Percentiles rank a stretch among this genome's conserved stretches.
Conservation (phyloP, 2,797 vertebrate species). For the Darevskia nairensis region DNA sequence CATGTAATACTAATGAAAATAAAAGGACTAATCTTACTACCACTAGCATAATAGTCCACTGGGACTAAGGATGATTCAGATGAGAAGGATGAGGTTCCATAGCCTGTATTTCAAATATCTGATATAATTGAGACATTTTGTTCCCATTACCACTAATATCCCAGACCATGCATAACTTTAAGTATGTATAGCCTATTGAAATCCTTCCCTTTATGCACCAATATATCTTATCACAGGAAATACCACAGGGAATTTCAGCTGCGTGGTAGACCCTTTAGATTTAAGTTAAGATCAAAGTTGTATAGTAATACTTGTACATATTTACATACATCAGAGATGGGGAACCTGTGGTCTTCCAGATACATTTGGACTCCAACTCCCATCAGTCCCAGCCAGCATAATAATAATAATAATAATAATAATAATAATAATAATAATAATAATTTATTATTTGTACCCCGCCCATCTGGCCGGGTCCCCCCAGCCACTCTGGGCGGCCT, state of each 20-base stretch:
- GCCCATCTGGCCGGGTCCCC: too few species aligned
- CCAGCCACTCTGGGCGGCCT: too few species aligned
- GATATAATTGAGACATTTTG: conserved; percentile 25
- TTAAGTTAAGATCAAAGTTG: not conserved
- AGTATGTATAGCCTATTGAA: not conserved
- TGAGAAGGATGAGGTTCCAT: conserved; percentile 58
- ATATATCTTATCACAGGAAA: not conserved
- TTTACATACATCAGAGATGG: not conserved
- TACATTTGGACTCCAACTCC: too few species aligned
- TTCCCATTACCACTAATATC: conserved; percentile 25
- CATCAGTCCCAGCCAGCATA: too few species aligned
- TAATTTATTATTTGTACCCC: too few species aligned
- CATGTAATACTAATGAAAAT: conserved; percentile 68
- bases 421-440: too few species aligned
- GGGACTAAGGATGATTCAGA: conserved; percentile 67
- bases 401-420: too few species aligned
- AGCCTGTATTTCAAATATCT: conserved; percentile 4
- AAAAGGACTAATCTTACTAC: conserved; percentile 65
- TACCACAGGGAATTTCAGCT: not conserved
- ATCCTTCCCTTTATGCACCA: not conserved
- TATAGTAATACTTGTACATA: not conserved
- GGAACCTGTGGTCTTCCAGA: too few species aligned
- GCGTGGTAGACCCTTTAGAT: not conserved
- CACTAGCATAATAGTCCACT: conserved; percentile 69
- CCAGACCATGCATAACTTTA: conserved; percentile 11